Conservation (phyloP, 35 echinoderm and acorn worm species). For the Chiridota heheva region DNA sequence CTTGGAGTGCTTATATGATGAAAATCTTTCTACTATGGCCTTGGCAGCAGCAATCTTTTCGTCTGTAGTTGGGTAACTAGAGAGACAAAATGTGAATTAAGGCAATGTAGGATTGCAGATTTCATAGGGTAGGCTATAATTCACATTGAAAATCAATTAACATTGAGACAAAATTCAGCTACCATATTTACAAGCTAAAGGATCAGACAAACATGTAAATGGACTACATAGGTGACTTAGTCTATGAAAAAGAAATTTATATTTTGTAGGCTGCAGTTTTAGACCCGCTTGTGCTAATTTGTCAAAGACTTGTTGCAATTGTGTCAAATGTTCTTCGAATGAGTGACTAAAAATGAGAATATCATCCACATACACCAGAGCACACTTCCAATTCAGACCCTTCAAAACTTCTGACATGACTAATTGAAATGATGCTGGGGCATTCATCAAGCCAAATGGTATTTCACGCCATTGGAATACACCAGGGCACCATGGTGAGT, state of each 20-base stretch:
- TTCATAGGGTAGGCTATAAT: too few species aligned
- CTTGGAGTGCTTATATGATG: too few species aligned
- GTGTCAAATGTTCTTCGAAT: neutral
- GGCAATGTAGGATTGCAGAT: too few species aligned
- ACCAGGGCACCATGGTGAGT: neutral
- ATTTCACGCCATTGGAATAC: conserved; percentile 24
- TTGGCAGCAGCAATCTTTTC: too few species aligned
- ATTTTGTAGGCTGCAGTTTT: neutral
- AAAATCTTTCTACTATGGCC: too few species aligned
- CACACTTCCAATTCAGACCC: conserved; percentile 6
- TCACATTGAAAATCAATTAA: too few species aligned
- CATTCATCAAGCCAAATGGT: conserved; percentile 43
- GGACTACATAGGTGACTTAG: neutral
- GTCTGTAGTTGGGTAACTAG: too few species aligned
- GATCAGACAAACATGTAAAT: too few species aligned
- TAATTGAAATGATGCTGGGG: conserved; percentile 25
- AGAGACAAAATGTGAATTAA: too few species aligned
- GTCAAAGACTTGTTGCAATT: neutral
- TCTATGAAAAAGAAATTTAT: neutral
- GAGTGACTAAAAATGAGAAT: neutral
- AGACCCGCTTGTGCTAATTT: neutral
- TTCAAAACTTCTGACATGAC: conserved; percentile 29
- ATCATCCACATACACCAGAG: conserved; percentile 37
- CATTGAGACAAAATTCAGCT: too few species aligned
- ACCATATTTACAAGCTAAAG: too few species aligned